A percentile compares a stretch with the other conserved stretches of the same genome.
Conservation (phyloP, 2,888 invertebrate genomes). For the Malthinus seriepunctatus region DNA sequence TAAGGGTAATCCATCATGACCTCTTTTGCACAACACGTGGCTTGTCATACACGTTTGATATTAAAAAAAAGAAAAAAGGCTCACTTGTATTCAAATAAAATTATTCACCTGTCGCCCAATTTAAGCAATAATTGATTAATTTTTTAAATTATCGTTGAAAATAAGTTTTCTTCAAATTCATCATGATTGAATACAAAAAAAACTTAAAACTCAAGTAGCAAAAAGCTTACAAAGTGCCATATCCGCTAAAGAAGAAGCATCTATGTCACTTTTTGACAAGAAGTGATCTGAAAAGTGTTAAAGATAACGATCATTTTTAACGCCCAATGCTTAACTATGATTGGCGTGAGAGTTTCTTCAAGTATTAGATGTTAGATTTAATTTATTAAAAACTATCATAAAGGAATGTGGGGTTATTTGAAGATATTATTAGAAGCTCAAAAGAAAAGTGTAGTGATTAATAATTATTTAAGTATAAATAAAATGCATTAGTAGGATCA, state of each 20-base stretch:
- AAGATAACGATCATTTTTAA: constrained; percentile 22
- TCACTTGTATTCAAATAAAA: neutral
- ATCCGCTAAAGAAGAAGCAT: constrained; percentile 15
- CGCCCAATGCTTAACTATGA: constrained; percentile 13
- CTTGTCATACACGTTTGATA: constrained; percentile 12
- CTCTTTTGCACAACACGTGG: constrained; percentile 21
- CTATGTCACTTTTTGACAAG: constrained; percentile 15
- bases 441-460: too few species aligned
- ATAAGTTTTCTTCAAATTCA: neutral
- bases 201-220: constrained; percentile 9
- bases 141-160: neutral
- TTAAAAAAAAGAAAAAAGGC: constrained; percentile 8
- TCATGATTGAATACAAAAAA: constrained; percentile 6
- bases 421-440: too few species aligned
- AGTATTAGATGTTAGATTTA: neutral
- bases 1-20: constrained; percentile 23
- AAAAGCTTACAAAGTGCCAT: constrained; percentile 14
- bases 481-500: too few species aligned
- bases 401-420: too few species aligned
- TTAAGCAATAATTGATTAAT: neutral
- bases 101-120: neutral
- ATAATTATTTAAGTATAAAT: too few species aligned
- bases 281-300: constrained; percentile 17
- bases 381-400: too few species aligned
- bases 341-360: constrained; percentile 22